Evolutionary conservation across 2,797 vertebrate species (phyloP), one percentile per base, ranked within the genome.

Genomic region (Buceros bicornis): DNA sequence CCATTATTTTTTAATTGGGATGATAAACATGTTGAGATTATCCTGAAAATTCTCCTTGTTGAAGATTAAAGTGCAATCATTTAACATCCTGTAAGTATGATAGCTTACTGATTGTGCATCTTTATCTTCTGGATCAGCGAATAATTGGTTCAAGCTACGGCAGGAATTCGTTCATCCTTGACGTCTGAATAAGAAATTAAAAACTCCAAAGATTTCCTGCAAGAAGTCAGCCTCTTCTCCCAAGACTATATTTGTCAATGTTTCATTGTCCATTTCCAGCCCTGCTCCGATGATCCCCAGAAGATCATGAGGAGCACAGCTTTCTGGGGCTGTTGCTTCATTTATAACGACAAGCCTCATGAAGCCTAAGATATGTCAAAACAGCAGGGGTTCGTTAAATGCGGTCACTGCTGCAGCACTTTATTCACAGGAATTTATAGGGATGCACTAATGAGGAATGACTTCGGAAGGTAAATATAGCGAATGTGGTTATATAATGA

Each of bases 101-200:
- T 43, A 83, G 51, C 64, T 87, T 92, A 92, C 82, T 7, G 19
- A 64, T 82, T 89, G 61, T 40, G 60, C 45, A 84, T 50, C 85
- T 91, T 94, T 93, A 67, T 62, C 86, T 96, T 97, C 88, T 80
- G 82, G 73, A 96, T 93, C 88, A 92, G 28, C 89, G 95, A 95
- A 90, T 90, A 96, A 94, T 28, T 95, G 93, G 85, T 95, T 95
- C 90, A 94, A 87, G 37, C 24, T 50, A 62, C 5, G 35, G 70
- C 66, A 93, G 70, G 48, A 84, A 65, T 90, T 95, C 42, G 92
- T 65, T 90, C 88, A 92, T 80, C 77, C 60, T 84, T 92, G 57
- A 90, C n/a, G 86, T 89, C 26, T 80, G 64, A 90, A 87, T 66
- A 42, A 76, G 53, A 72, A 19, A 69, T 70, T 11, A 89, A 95